Conservation (phyloP, 2,113 vertebrate species). For the Aleadryas rufinucha region DNA sequence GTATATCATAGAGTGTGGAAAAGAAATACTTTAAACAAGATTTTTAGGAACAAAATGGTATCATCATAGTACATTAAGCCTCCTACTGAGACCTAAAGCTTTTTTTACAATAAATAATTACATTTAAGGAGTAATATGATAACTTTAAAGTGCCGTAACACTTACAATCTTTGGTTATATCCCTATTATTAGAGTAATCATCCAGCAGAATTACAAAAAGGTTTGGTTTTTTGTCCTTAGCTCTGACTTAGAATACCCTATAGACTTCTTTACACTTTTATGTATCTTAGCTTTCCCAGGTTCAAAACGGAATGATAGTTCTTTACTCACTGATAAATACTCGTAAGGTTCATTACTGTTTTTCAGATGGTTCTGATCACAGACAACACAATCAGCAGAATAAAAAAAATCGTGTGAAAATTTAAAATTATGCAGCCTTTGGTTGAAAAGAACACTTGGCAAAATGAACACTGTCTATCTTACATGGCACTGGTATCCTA, state of each 20-base stretch:
- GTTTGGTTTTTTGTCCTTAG: not conserved
- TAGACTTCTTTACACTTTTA: not conserved
- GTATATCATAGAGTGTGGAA: not conserved
- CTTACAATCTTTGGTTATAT: not conserved
- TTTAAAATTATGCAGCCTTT: not conserved
- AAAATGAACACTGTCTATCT: not conserved
- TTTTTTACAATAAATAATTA: not conserved
- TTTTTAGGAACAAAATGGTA: not conserved
- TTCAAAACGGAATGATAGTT: not conserved
- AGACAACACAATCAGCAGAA: not conserved
- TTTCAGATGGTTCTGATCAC: not conserved
- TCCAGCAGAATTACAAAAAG: not conserved
- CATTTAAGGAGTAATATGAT: not conserved
- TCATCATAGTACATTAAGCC: not conserved
- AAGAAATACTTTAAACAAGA: not conserved
- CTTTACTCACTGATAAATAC: not conserved
- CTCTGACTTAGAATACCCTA: not conserved
- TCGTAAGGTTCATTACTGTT: not conserved
- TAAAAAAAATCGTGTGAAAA: not conserved
- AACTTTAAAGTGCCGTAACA: not conserved
- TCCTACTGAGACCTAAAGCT: not conserved
- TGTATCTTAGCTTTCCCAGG: not conserved
- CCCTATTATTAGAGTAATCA: not conserved
- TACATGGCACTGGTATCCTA: not conserved
- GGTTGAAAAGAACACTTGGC: not conserved